Evolutionary conservation across 2,113 vertebrate genomes (phyloP).

Genomic region (Saimiri boliviensis): DNA sequence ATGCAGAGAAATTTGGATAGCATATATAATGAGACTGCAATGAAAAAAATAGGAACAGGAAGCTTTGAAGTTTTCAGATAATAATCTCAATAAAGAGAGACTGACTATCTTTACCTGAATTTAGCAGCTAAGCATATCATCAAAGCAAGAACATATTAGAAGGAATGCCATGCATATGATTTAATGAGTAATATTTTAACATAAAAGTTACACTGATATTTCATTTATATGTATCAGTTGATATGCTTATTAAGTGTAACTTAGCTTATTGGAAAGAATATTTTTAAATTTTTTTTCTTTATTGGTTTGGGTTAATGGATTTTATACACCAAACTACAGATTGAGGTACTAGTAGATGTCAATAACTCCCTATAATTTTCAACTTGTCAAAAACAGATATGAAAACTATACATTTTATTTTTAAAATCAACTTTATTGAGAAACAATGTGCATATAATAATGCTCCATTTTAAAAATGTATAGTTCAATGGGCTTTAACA

Average conservation of each 20-base stretch:
- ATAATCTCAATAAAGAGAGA: slow-evolving; percentile 33
- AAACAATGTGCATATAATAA: background rate
- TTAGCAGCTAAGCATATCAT: slow-evolving; percentile 17
- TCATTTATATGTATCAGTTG: slow-evolving; percentile 53
- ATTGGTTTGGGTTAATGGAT: slow-evolving; percentile 24
- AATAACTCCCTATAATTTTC: background rate
- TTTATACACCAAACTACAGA: slow-evolving; percentile 8
- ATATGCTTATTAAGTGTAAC: slow-evolving; percentile 38
- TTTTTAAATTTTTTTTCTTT: slow-evolving; percentile 5
- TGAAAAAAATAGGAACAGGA: background rate
- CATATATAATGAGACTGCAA: background rate
- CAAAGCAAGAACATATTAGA: slow-evolving; percentile 35
- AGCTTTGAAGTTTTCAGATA: slow-evolving; percentile 52
- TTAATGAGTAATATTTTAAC: slow-evolving; percentile 51
- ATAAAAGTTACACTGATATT: background rate
- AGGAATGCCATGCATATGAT: background rate
- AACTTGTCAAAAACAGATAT: background rate
- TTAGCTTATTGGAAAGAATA: slow-evolving; percentile 34
- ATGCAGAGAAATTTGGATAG: background rate
- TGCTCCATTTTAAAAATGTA: background rate
- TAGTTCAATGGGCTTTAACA: background rate
- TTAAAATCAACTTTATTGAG: background rate
- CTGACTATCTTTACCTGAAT: background rate
- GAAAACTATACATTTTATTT: background rate
- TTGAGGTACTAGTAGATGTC: background rate